phyloP scores from a whole-genome alignment of 37 sponge, comb jelly and placozoan genomes.

The Hormiphora californensis region DNA sequence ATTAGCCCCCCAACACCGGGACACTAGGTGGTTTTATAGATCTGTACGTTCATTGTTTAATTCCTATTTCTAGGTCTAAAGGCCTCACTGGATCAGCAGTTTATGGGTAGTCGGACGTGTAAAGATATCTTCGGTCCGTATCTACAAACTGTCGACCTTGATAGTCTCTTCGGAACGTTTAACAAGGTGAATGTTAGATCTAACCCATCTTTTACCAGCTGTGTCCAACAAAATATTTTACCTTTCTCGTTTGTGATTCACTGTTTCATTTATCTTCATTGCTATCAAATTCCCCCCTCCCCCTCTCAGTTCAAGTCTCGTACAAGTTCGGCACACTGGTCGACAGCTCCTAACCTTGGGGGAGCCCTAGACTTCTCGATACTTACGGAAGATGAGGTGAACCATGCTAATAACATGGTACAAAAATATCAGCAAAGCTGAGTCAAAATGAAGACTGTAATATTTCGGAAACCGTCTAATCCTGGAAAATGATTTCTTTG shows the following conservation, averaged over 20 bases:
- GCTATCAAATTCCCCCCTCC: no score
- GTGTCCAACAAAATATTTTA: no score
- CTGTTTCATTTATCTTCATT: no score
- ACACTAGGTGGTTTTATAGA: no score
- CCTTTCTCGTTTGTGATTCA: no score
- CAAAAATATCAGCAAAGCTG: background rate
- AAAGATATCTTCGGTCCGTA: background rate
- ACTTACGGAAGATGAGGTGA: background rate
- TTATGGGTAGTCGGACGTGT: background rate
- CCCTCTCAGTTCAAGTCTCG: background rate
- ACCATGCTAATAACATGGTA: background rate
- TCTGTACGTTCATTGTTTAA: no score
- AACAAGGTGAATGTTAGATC: background rate
- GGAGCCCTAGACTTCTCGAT: conserved; percentile 17
- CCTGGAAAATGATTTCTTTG: no score
- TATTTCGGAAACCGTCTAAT: no score
- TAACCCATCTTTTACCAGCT: no score
- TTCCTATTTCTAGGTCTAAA: no score
- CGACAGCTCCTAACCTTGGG: background rate
- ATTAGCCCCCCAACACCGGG: no score
- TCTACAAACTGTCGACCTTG: background rate
- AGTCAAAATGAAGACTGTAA: no score
- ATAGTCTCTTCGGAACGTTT: background rate
- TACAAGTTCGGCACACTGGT: conserved; percentile 33
- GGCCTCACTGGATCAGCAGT: background rate